Base-by-base conservation (phyloP, 1,140 invertebrate genomes). In the Mizuhopecten yessoensis region DNA sequence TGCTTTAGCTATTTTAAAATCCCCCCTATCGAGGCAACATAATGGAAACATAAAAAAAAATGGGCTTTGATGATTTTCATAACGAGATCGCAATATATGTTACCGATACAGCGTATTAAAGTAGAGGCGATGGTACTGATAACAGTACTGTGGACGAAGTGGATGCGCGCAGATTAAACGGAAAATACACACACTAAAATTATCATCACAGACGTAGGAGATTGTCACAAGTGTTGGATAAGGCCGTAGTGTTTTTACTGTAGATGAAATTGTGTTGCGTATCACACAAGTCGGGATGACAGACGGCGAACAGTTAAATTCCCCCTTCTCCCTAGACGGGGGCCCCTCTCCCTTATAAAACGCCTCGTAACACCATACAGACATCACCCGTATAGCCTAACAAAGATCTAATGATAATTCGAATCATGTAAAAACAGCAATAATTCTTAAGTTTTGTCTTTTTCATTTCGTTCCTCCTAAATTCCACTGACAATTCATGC, bases 61-160 rank as follows among this genome's bases (percentile, higher is more conserved):
- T 29, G 57, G n/a, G 57, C 57, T 75, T 75, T 75, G 57, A 75
- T 75, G 57, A 75, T 75, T 75, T 75, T 75, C n/a, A 29, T 75
- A 75, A 75, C 57, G 42, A 45, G 42, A 45, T 45, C 9, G 17
- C 42, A 45, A 1, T 75, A 75, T 29, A 9, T 75, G 57, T 75
- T 75, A 29, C 2, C 3, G 57, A 75, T 75, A 7, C 20, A 13
- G 42, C 20, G 15, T 75, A n/a, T 75, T 29, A 75, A 75, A 75
- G 57, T 2, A n/a, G n/a, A 5, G 23, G 1, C 42, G 57, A 29
- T 75, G 23, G n/a, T n/a, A n/a, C 23, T 29, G 57, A 75, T 75
- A 75, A 3, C 2, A 75, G 11, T 29, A 75, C 57, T 29, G n/a
- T n/a, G 1, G 29, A 75, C n/a, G 17, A n/a, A 75, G n/a, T 75